Base-by-base conservation (phyloP, 1,140 invertebrate genomes). In the Drosophila equinoxialis region DNA sequence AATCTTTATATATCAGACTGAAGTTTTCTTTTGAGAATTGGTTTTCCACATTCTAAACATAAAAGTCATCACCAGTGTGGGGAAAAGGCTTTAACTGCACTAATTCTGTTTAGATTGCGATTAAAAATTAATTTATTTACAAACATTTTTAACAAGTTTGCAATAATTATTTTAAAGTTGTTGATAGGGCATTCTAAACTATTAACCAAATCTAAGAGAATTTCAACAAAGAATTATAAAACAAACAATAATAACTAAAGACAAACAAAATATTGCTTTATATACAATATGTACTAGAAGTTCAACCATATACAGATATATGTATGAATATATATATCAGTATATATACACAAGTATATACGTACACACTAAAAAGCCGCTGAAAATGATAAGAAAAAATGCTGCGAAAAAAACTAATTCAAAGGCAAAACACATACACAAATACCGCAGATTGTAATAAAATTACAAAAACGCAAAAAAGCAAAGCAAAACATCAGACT, bases 401-500 rank as follows among this genome's bases (percentile, higher is more conserved):
- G 48, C 74, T 77, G 67, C 74, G 42, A 80, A 74, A 67, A 67
- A 80, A 67, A 80, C 67, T 74, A 77, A 84, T 80, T 71, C 57
- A 81, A 79, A 69, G 48, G 73, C 77, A 71, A 68, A 84, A 77
- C 73, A 86, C 68, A 39, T 39, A 68, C 65, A 77, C 72, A 51
- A 51, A 51, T 51, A 51, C 45, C 45, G 69, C 72, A 82, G 69
- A 83, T 83, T 86, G 83, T 86, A 86, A 86, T 86, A 59, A 79
- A 82, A 86, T 86, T 86, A 86, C 83, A 87, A 55, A 77, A 81
- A 77, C 68, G 58, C 37, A 81, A 81, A 81, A 61, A 85, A 85
- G 30, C 30, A 30, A 30, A 30, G 30, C 30, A 30, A 30, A 30
- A 30, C 79, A 79, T 79, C 55, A 48, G 60, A 71, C 61, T 75